Evolutionary conservation across 1,140 invertebrate genomes (phyloP), one percentile per base, ranked within the genome.

Genomic region (Leptinotarsa defecta): DNA sequence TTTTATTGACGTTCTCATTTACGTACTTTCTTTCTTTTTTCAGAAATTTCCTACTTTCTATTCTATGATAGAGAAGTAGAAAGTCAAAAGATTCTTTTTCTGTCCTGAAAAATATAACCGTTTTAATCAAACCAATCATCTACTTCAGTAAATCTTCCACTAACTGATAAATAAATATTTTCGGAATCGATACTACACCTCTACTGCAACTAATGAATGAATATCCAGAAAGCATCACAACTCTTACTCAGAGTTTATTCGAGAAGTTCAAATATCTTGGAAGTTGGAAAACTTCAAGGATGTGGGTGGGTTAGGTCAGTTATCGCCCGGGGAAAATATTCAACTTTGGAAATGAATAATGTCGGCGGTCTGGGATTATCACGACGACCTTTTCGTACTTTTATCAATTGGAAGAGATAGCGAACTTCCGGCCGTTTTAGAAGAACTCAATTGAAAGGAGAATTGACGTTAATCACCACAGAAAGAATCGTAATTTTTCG

Each of bases 201-300:
- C 22, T 65, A 22, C 8, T 65, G 3, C 4, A 19, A 65, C 20
- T 13, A 65, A 65, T 65, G 63, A 65, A 65, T 57, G 52, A 57
- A 57, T 57, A 15, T 13, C 52, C n/a, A 57, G 4, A 57, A 57
- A n/a, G 52, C 52, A 57, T 57, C 15, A 57, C 52, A n/a, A 57
- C 52, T 57, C 22, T 20, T 17, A 24, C 22, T 27, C 64, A 22
- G 64, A 27, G 67, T 68, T 68, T 43, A 74, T 74, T 74, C 52
- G 72, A 61, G 27, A 49, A 73, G 76, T 77, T 74, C 73, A 72
- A 74, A 77, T 77, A 68, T 68, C 68, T 74, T 68, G 52, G 34
- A 77, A 77, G 67, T 77, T 77, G 76, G 76, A 77, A 77, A 77
- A 77, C 68, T 77, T 77, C 71, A 68, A 77, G 76, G 76, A 77